A percentile compares a stretch with the other conserved stretches of the same genome.
phyloP scores from a whole-genome alignment of 2,797 vertebrate species.

The Microctenopoma steveboyesi region DNA sequence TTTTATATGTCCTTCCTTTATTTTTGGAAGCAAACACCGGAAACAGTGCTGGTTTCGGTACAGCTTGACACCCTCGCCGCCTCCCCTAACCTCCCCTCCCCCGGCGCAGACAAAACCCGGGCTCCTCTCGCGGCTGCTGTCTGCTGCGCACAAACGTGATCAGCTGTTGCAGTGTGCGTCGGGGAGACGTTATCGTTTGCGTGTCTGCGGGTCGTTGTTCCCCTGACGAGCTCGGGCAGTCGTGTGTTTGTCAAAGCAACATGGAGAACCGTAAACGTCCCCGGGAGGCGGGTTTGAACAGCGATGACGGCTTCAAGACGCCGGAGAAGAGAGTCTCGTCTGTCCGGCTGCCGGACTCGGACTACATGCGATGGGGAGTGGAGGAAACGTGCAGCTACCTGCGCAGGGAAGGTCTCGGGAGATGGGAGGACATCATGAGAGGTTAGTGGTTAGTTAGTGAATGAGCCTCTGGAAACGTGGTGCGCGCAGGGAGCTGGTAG shows the following conservation, averaged over 20 bases:
- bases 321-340: slow-evolving; percentile 65
- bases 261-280: slow-evolving; percentile 76
- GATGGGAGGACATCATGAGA: slow-evolving; percentile 69
- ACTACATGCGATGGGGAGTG: slow-evolving; percentile 72
- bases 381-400: slow-evolving; percentile 76
- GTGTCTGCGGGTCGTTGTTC: accelerated
- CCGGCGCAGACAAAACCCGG: slow-evolving; percentile 45
- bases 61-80: background rate
- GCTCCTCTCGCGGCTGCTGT: background rate
- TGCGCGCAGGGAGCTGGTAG: background rate
- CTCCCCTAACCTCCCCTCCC: too few relatives aligned
- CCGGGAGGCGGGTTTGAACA: background rate
- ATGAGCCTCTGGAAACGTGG: background rate
- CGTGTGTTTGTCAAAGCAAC: background rate
- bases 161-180: slow-evolving; percentile 5
- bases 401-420: slow-evolving; percentile 47
- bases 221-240: accelerated
- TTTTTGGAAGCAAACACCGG: slow-evolving; percentile 32
- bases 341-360: slow-evolving; percentile 10
- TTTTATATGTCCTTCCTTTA: slow-evolving; percentile 15
- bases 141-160: background rate
- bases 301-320: slow-evolving; percentile 43
- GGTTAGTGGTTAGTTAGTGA: slow-evolving; percentile 36
- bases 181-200: accelerated
- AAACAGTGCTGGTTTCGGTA: accelerated